These are phyloP conservation scores for Chlorodrepanis virens DNA, from an alignment of 2,113 vertebrate genomes.

Conservation along the genomic window DNA sequence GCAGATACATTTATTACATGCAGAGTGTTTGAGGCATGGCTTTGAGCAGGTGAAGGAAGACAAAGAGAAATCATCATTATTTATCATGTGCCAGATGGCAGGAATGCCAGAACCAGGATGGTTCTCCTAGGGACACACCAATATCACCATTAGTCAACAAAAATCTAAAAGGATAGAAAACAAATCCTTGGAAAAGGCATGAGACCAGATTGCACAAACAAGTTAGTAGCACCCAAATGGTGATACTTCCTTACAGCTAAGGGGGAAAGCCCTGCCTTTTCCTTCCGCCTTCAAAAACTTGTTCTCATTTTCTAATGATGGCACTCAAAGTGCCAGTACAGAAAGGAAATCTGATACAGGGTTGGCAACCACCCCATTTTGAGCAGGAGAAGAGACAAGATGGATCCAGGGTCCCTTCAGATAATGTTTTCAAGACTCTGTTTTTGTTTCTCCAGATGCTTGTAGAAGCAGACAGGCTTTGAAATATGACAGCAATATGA, in stretches of 20 bases:
- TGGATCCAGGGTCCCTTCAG: neutral
- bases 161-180: neutral
- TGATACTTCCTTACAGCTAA: neutral
- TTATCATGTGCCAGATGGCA: neutral
- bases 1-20: neutral
- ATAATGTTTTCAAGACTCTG: neutral
- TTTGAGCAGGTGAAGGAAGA: slow-evolving; percentile 2
- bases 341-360: neutral
- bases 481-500: neutral
- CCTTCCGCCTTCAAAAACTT: neutral
- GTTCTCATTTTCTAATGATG: neutral
- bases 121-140: neutral
- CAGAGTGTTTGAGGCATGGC: neutral
- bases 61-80: neutral
- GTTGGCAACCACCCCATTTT: neutral
- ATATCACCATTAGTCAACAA: neutral
- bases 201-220: neutral
- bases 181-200: neutral
- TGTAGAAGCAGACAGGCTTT: neutral
- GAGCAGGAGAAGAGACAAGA: neutral
- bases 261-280: neutral
- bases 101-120: neutral
- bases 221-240: neutral
- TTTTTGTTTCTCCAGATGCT: neutral
- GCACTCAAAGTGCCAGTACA: neutral